These are phyloP conservation scores for Rhagonycha lutea DNA, from an alignment of 2,888 invertebrate genomes.

Conservation along the genomic window DNA sequence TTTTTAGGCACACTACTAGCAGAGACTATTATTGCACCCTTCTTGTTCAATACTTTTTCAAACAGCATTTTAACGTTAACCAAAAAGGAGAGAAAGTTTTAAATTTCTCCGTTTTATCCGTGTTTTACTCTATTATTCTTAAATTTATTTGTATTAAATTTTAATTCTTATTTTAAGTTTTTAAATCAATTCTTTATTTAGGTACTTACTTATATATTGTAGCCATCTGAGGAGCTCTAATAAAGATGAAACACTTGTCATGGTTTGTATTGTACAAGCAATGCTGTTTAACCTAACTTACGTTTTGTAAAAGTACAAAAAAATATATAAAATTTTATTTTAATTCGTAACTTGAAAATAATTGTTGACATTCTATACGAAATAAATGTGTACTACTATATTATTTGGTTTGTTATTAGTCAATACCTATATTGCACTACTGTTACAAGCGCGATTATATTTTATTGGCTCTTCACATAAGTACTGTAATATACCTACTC, in stretches of 20 bases:
- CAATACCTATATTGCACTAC: conserved; percentile 9
- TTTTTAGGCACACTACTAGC: too few relatives aligned
- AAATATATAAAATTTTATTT: not conserved
- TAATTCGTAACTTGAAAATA: not conserved
- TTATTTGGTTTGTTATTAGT: not conserved
- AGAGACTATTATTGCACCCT: too few relatives aligned
- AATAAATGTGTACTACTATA: not conserved
- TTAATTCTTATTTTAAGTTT: too few relatives aligned
- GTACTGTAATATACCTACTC: conserved; percentile 28
- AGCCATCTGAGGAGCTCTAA: too few relatives aligned
- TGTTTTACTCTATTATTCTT: not conserved
- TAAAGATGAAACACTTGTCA: too few relatives aligned
- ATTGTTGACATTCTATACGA: not conserved
- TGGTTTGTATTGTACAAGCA: too few relatives aligned
- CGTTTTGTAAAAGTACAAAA: too few relatives aligned
- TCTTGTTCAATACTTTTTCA: too few relatives aligned
- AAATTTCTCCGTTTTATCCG: not conserved
- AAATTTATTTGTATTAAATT: too few relatives aligned
- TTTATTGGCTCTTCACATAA: conserved; percentile 28
- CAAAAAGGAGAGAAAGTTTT: not conserved
- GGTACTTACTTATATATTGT: too few relatives aligned
- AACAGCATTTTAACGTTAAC: not conserved
- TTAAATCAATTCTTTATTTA: too few relatives aligned
- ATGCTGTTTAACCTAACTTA: too few relatives aligned
- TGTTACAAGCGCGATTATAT: conserved; percentile 19